Evolutionary conservation across 2,113 vertebrate species (phyloP).

Genomic region (Gadus macrocephalus): DNA sequence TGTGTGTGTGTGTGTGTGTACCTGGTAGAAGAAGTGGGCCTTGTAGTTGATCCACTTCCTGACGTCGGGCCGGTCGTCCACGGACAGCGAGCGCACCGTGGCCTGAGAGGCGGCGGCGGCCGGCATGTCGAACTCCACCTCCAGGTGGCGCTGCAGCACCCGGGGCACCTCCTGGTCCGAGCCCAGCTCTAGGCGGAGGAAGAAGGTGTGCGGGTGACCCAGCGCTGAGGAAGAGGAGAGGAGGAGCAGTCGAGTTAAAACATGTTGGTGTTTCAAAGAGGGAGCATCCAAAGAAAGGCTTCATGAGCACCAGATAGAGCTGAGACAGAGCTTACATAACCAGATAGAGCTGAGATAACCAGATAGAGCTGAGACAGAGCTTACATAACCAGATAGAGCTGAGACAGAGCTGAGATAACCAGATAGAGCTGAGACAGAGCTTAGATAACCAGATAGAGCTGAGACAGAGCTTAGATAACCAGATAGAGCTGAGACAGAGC

Average conservation of each 20-base stretch:
- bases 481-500: too few relatives aligned
- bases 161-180: constrained; percentile 85
- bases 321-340: too few relatives aligned
- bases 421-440: too few relatives aligned
- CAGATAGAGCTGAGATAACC: too few relatives aligned
- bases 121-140: constrained; percentile 87
- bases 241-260: not conserved
- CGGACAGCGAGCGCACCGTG: constrained; percentile 77
- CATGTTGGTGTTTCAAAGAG: not conserved
- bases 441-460: too few relatives aligned
- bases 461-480: too few relatives aligned
- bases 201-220: constrained; percentile 87
- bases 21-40: constrained; percentile 86
- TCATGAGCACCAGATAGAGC: not conserved
- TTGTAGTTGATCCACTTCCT: constrained; percentile 89
- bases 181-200: constrained; percentile 86
- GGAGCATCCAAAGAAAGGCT: not conserved
- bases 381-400: too few relatives aligned
- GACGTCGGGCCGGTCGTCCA: constrained; percentile 74
- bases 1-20: constrained; percentile 35
- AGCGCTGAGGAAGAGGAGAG: constrained; percentile 53
- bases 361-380: too few relatives aligned
- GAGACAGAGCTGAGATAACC: too few relatives aligned
- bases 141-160: constrained; percentile 72
- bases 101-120: constrained; percentile 81